These are phyloP conservation scores for Apodemia hepburni DNA, from an alignment of 2,888 invertebrate species.

Conservation along the genomic window DNA sequence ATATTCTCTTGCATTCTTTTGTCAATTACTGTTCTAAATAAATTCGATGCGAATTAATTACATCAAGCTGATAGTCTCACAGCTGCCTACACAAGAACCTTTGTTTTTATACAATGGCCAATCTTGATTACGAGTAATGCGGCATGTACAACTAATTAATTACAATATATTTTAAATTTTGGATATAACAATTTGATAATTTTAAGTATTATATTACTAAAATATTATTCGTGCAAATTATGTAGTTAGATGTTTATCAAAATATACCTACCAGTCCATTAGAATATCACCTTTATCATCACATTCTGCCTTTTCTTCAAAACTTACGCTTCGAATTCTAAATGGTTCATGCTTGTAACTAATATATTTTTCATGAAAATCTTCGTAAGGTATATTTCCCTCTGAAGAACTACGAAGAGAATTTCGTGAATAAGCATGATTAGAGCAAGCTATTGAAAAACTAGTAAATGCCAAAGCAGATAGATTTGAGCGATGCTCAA, in stretches of 20 bases:
- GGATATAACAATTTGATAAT: too few relatives aligned
- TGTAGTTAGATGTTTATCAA: slow-evolving; percentile 20
- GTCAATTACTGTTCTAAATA: too few relatives aligned
- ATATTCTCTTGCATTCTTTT: too few relatives aligned
- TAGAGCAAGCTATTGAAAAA: slow-evolving; percentile 45
- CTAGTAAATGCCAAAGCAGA: slow-evolving; percentile 5
- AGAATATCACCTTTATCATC: slow-evolving; percentile 55
- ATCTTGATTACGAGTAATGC: too few relatives aligned
- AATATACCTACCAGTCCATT: slow-evolving; percentile 56
- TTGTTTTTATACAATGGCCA: too few relatives aligned
- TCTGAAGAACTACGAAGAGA: slow-evolving; percentile 79
- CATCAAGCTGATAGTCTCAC: too few relatives aligned
- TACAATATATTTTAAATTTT: too few relatives aligned
- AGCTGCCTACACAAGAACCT: not conserved
- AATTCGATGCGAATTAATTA: too few relatives aligned
- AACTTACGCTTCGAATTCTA: slow-evolving; percentile 86
- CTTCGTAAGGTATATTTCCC: slow-evolving; percentile 82
- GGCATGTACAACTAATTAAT: too few relatives aligned
- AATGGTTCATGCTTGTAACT: slow-evolving; percentile 86
- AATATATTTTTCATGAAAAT: slow-evolving; percentile 90
- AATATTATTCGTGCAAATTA: not conserved
- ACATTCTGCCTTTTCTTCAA: slow-evolving; percentile 80
- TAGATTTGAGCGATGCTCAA: slow-evolving; percentile 4
- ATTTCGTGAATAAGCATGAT: slow-evolving; percentile 61
- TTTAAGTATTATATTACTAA: too few relatives aligned